These are phyloP conservation scores for Aurelia aurita DNA, from an alignment of 30 jellyfish, hydroid and myxozoan genomes.

Conservation along the genomic window DNA sequence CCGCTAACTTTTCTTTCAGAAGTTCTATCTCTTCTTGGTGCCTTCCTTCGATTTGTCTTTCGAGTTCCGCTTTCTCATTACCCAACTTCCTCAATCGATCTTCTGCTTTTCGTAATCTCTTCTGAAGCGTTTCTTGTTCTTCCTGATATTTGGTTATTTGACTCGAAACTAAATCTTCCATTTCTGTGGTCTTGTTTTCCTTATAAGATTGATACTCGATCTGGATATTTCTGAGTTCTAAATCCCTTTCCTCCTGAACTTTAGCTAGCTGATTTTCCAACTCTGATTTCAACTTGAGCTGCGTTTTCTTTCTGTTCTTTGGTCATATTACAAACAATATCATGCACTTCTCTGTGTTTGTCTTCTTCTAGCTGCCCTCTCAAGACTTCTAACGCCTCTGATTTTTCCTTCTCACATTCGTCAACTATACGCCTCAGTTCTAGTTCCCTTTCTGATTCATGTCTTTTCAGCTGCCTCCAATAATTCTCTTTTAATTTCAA, in stretches of 20 bases:
- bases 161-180: conserved; percentile 62
- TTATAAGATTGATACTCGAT: conserved; percentile 37
- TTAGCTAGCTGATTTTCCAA: conserved; percentile 56
- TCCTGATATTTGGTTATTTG: conserved; percentile 62
- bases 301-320: conserved; percentile 63
- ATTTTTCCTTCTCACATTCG: conserved; percentile 43
- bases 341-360: conserved; percentile 68
- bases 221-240: conserved; percentile 55
- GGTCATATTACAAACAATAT: conserved; percentile 65
- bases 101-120: conserved; percentile 57
- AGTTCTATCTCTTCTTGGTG: conserved; percentile 21
- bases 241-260: conserved; percentile 71
- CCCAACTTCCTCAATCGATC: conserved; percentile 34
- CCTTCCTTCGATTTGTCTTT: conserved; percentile 34
- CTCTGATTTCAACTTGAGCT: conserved; percentile 24
- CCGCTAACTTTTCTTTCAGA: conserved; percentile 22
- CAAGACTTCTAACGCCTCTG: conserved; percentile 33
- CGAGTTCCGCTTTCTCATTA: conserved; percentile 47
- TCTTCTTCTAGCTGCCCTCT: conserved; percentile 66
- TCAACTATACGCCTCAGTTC: conserved; percentile 40
- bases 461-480: conserved; percentile 49
- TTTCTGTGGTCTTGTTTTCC: conserved; percentile 36
- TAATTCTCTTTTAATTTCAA: conserved; percentile 44
- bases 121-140: conserved; percentile 60
- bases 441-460: conserved; percentile 45